Conservation (phyloP, 1,140 invertebrate species). For the Monomorium pharaonis region DNA sequence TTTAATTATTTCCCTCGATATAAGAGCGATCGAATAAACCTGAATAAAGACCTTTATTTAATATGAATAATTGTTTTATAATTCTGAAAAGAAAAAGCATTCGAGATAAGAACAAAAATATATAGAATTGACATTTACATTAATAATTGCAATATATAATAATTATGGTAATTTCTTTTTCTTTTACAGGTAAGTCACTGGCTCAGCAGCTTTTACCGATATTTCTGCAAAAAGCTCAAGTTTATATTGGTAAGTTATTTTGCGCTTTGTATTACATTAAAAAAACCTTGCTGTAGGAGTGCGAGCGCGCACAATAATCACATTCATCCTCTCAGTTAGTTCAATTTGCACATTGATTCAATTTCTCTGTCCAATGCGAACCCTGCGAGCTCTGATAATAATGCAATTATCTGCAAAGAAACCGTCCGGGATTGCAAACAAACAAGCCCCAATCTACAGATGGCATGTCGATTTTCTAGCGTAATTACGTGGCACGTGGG, state of each 20-base stretch:
- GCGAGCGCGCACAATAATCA: constrained; percentile 7
- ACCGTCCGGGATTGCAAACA: constrained; percentile 25
- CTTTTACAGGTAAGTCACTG: constrained; percentile 57
- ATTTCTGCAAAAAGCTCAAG: not conserved
- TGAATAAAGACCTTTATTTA: not conserved
- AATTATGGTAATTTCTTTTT: not conserved
- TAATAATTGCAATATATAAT: not conserved
- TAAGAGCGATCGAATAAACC: not conserved
- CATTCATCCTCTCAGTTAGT: constrained; percentile 21
- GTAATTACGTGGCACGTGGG: constrained; percentile 57
- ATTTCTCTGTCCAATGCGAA: constrained; percentile 33
- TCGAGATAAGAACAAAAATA: not conserved
- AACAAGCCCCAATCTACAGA: constrained; percentile 38
- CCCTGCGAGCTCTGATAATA: constrained; percentile 17
- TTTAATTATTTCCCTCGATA: constrained; percentile 8
- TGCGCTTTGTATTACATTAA: not conserved
- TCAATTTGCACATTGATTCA: constrained; percentile 50
- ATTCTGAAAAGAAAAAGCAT: not conserved
- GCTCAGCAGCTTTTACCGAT: not conserved
- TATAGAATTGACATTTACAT: not conserved
- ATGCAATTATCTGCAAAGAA: constrained; percentile 46
- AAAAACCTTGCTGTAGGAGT: constrained; percentile 6
- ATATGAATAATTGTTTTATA: not conserved
- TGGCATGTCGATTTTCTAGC: constrained; percentile 25
- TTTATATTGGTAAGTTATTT: constrained; percentile 10